Conservation (phyloP, 2,113 vertebrate genomes). For the Gulo gulo region DNA sequence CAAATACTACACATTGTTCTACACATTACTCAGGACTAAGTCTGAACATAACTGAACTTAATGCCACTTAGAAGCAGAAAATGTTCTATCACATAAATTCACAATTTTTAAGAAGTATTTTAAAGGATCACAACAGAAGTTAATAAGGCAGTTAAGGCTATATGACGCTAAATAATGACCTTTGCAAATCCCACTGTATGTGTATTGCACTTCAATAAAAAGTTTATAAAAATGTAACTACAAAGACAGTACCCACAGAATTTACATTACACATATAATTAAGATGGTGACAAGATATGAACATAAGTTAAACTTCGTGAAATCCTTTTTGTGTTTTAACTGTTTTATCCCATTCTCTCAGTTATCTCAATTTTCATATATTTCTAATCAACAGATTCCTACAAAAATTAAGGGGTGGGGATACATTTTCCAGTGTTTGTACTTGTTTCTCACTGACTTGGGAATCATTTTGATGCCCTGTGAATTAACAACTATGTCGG, state of each 20-base stretch:
- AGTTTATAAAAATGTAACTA: not conserved
- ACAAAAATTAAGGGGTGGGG: not conserved
- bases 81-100: not conserved
- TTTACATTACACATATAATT: not conserved
- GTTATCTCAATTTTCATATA: not conserved
- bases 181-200: not conserved
- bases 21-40: not conserved
- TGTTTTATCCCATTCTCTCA: not conserved
- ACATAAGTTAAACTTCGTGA: not conserved
- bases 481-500: not conserved
- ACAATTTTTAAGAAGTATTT: conserved; percentile 35
- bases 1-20: not conserved
- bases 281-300: not conserved
- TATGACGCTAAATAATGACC: not conserved
- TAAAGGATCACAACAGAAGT: not conserved
- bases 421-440: conserved; percentile 18
- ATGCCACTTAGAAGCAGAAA: conserved; percentile 13
- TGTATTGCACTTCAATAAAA: not conserved
- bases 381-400: not conserved
- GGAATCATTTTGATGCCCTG: conserved; percentile 40
- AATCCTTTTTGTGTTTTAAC: conserved; percentile 34
- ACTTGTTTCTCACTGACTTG: conserved; percentile 48
- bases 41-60: not conserved
- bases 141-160: not conserved
- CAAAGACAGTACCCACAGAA: not conserved